Percentiles rank a stretch among this genome's conserved stretches.
These are phyloP conservation scores for Scylla paramamosain DNA, from an alignment of 1,140 invertebrate species.

Conservation along the genomic window DNA sequence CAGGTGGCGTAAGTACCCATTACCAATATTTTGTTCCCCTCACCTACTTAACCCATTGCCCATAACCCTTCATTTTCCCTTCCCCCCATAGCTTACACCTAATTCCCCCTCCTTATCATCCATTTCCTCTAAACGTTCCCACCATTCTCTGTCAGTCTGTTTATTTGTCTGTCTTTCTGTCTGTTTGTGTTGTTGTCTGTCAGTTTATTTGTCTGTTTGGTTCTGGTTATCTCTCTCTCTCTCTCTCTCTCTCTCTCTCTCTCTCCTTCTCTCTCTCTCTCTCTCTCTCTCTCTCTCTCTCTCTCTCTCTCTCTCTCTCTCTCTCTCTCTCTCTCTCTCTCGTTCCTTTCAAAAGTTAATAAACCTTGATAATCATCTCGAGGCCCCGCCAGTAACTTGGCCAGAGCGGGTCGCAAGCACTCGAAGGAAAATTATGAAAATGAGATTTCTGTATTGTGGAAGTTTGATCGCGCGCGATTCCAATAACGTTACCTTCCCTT, in stretches of 20 bases:
- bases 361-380: slow-evolving; percentile 45
- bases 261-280: slow-evolving; percentile 50
- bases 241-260: slow-evolving; percentile 51
- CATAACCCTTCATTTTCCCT: too few relatives aligned
- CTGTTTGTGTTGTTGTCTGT: too few relatives aligned
- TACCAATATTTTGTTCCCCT: too few relatives aligned
- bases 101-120: too few relatives aligned
- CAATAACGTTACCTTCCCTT: not conserved
- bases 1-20: too few relatives aligned
- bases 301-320: slow-evolving; percentile 58
- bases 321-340: slow-evolving; percentile 47
- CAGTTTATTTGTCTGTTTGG: too few relatives aligned
- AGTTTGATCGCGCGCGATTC: slow-evolving; percentile 6
- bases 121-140: too few relatives aligned
- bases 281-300: slow-evolving; percentile 35
- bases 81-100: too few relatives aligned
- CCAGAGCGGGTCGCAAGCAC: not conserved
- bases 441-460: slow-evolving; percentile 45
- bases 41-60: too few relatives aligned
- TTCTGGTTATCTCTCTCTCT: too few relatives aligned
- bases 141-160: too few relatives aligned
- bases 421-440: slow-evolving; percentile 45
- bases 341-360: slow-evolving; percentile 28
- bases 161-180: too few relatives aligned
- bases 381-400: slow-evolving; percentile 6